Percentiles rank a stretch among this genome's conserved stretches.
phyloP scores from a whole-genome alignment of 1,140 invertebrate species.

The Neodiprion fabricii region DNA sequence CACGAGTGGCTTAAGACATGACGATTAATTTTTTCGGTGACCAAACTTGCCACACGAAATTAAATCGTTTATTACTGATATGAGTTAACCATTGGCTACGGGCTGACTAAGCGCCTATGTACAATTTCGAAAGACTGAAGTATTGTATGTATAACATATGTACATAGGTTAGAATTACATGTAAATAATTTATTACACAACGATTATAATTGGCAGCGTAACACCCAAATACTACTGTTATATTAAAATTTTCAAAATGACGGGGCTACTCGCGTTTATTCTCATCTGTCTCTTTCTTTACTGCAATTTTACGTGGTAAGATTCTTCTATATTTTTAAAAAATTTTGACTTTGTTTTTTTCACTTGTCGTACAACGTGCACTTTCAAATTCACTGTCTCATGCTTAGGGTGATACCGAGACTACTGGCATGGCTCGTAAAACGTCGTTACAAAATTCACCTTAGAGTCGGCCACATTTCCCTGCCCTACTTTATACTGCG shows the following conservation, averaged over 20 bases:
- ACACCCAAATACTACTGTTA: background rate
- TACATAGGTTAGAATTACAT: background rate
- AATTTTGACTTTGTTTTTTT: slow-evolving; percentile 19
- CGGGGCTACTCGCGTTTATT: slow-evolving; percentile 49
- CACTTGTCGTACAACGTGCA: slow-evolving; percentile 7
- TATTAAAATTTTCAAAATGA: slow-evolving; percentile 37
- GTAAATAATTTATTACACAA: background rate
- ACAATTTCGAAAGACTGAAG: too few species aligned
- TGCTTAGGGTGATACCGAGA: slow-evolving; percentile 69
- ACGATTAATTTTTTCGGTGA: too few species aligned
- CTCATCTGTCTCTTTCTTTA: slow-evolving; percentile 51
- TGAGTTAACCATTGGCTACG: too few species aligned
- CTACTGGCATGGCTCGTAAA: slow-evolving; percentile 74
- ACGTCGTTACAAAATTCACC: slow-evolving; percentile 69
- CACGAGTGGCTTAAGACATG: too few species aligned
- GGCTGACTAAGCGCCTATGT: too few species aligned
- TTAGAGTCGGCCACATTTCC: slow-evolving; percentile 72
- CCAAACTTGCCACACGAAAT: too few species aligned
- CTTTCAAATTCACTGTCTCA: slow-evolving; percentile 19
- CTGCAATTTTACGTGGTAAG: slow-evolving; percentile 54
- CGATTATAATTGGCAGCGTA: too few species aligned
- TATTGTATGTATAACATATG: too few species aligned
- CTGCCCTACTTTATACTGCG: slow-evolving; percentile 72
- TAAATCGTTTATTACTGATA: too few species aligned
- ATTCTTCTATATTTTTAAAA: slow-evolving; percentile 16